Evolutionary conservation across 2,888 invertebrate species (phyloP).

Genomic region (Melieria crassipennis): DNA sequence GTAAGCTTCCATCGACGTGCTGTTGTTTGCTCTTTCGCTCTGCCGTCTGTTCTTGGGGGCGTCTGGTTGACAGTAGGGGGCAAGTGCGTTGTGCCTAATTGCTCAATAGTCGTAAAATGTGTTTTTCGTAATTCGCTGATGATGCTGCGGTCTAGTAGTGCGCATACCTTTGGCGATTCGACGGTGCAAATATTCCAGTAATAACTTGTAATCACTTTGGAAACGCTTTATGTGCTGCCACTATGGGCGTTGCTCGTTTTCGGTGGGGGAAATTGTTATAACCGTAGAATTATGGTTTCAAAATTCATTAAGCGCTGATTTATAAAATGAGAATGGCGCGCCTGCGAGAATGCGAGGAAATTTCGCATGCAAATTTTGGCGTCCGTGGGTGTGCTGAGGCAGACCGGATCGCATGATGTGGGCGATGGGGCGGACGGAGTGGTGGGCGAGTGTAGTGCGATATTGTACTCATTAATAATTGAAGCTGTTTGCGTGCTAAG

Average conservation of each 20-base stretch:
- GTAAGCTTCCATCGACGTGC: neutral
- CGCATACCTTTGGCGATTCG: neutral
- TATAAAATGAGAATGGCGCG: slow-evolving; percentile 11
- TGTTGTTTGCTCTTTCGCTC: too few species aligned
- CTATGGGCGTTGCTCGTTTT: neutral
- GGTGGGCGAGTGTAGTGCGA: slow-evolving; percentile 12
- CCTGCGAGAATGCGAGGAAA: neutral
- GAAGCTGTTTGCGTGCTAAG: too few species aligned
- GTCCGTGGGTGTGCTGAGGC: neutral
- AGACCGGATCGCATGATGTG: neutral
- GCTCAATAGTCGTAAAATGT: slow-evolving; percentile 32
- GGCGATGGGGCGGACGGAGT: neutral
- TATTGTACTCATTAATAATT: too few species aligned
- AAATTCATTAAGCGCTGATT: slow-evolving; percentile 30
- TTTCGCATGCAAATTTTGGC: neutral
- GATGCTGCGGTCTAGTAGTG: slow-evolving; percentile 5
- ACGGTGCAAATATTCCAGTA: slow-evolving; percentile 3
- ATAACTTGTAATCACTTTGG: slow-evolving; percentile 24
- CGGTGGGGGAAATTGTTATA: slow-evolving; percentile 1
- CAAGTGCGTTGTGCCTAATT: slow-evolving; percentile 12
- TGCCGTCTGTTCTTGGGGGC: too few species aligned
- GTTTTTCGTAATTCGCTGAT: slow-evolving; percentile 41
- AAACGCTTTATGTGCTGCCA: slow-evolving; percentile 18
- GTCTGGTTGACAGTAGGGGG: neutral
- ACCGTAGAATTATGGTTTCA: slow-evolving; percentile 20